phyloP scores from a whole-genome alignment of 2,888 invertebrate species.

The Leptinotarsa tumamoca region DNA sequence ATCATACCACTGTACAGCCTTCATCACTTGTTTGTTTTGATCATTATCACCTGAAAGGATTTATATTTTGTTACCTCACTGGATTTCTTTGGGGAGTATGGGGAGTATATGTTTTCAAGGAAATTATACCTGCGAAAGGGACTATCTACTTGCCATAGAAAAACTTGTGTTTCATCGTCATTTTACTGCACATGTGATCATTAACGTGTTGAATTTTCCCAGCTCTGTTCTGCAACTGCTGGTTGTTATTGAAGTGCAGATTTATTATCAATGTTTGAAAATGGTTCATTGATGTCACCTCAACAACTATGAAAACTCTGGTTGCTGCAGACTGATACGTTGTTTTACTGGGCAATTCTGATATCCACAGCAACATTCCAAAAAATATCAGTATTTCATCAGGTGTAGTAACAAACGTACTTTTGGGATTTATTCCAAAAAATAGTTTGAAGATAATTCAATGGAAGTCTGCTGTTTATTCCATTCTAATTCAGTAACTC shows the following conservation, averaged over 20 bases:
- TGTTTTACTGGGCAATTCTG: not conserved
- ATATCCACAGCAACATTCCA: not conserved
- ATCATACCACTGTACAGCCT: slow-evolving; percentile 7
- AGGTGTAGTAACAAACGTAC: not conserved
- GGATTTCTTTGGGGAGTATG: slow-evolving; percentile 34
- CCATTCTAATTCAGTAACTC: not conserved
- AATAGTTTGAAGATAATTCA: not conserved
- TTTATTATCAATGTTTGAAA: not conserved
- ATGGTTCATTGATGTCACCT: not conserved
- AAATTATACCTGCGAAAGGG: not conserved
- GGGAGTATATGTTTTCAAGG: slow-evolving; percentile 49
- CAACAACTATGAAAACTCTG: not conserved
- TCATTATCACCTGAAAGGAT: slow-evolving; percentile 31
- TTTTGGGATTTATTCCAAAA: not conserved
- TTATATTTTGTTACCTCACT: slow-evolving; percentile 37
- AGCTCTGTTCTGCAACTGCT: not conserved
- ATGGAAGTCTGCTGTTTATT: not conserved
- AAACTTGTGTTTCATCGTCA: not conserved
- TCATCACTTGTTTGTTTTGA: not conserved
- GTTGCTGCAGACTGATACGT: not conserved
- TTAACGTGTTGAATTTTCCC: not conserved
- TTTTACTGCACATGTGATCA: not conserved
- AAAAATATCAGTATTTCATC: not conserved
- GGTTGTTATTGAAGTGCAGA: not conserved
- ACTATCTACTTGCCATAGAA: not conserved